Evolutionary conservation across 2,113 vertebrate species (phyloP), one percentile per base, ranked within the genome.

Genomic region (Peromyscus californicus): DNA sequence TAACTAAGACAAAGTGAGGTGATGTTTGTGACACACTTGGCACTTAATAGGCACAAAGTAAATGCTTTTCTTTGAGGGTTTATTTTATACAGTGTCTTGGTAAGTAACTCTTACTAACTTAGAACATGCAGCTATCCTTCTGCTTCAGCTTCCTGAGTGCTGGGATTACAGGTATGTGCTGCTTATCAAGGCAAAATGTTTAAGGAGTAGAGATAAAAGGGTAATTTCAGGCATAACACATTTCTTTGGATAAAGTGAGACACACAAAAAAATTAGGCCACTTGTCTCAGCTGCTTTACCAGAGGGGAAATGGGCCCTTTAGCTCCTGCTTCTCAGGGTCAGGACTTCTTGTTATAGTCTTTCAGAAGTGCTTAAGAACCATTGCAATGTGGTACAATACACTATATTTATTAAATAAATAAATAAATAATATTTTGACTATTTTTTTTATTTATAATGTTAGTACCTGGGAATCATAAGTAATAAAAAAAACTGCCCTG

Each of bases 361-460:
- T 93, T 83, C 59, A 69, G 29, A 90, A 54, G 29, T 78, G n/a
- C 36, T 82, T 67, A 61, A 97, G 63, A 97, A 61, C 83, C 42
- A 78, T 26, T 82, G n/a, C 11, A 80, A 65, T n/a, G 45, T 2
- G 88, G 36, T 65, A 13, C 85, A 69, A 74, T 0, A n/a, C 48
- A 33, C 7, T 63, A 19, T 33, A 79, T 80, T 89, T 74, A 79
- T 82, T n/a, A 87, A 57, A 57, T 51, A 51, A 51, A 51, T 51
- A 51, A 93, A 80, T 17, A 19, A 45, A 65, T 59, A 16, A 42
- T 26, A 72, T 93, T 96, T 36, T 93, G 59, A 94, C 42, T 17
- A 79, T 10, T 33, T 8, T 33, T 8, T 65, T 22, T 74, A 39
- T 29, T 63, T 80, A 76, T 63, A 91, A 48, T 95, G 42, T 86